A percentile compares a stretch with the other conserved stretches of the same genome.
Conservation (phyloP, 2,113 vertebrate genomes). For the Pomatostomus ruficeps region DNA sequence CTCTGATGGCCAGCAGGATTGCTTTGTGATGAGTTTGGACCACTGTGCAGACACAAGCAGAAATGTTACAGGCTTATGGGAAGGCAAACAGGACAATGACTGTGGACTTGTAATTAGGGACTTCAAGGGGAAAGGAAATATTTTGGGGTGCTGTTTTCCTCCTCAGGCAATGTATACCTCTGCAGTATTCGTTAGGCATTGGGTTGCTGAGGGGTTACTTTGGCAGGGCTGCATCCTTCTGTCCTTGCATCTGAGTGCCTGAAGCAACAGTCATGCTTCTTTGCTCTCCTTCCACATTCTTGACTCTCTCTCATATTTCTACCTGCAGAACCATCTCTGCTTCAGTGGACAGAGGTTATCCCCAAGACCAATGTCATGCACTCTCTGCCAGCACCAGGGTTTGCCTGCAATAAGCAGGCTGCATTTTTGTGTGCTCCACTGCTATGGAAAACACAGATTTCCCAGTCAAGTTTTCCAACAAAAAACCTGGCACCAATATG, state of each 20-base stretch:
- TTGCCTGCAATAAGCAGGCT: not conserved
- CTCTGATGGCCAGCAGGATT: not conserved
- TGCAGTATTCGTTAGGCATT: not conserved
- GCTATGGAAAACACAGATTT: not conserved
- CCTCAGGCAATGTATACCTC: not conserved
- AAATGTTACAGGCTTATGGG: not conserved
- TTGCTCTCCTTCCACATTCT: not conserved
- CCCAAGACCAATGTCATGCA: not conserved
- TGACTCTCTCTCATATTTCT: not conserved
- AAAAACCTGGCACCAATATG: not conserved
- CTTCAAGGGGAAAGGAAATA: not conserved
- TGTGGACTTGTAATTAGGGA: not conserved
- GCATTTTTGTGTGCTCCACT: rapidly evolving
- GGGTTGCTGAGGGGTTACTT: not conserved
- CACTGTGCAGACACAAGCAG: not conserved
- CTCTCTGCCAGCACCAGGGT: not conserved
- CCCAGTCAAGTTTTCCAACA: not conserved
- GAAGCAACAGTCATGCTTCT: not conserved
- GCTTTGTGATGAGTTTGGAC: not conserved
- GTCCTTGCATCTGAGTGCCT: not conserved
- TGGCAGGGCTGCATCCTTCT: not conserved
- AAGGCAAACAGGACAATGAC: not conserved
- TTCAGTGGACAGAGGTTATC: not conserved
- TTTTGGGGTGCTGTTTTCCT: not conserved
- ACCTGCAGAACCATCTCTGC: not conserved